Conservation (phyloP, 2,888 invertebrate species). For the Callinectes sapidus region DNA sequence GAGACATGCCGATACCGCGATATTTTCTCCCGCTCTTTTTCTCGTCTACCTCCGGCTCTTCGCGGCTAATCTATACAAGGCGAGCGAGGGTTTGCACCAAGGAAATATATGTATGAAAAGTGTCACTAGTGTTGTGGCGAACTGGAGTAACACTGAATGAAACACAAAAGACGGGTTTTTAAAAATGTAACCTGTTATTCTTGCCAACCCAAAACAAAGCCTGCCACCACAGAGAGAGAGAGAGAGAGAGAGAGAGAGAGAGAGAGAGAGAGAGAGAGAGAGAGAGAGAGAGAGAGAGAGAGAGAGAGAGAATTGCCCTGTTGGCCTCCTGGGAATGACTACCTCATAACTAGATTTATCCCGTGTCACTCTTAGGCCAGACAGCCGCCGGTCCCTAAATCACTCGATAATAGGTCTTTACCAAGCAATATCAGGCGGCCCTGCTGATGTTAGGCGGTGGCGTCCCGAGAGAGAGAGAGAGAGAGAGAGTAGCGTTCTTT, state of each 20-base stretch:
- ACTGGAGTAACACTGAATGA: neutral
- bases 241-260: constrained; percentile 24
- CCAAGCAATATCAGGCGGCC: neutral
- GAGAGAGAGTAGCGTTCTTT: neutral
- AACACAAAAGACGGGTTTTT: neutral
- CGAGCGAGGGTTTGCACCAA: neutral
- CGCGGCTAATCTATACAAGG: neutral
- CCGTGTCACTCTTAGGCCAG: constrained; percentile 27
- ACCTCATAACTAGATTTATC: constrained; percentile 29
- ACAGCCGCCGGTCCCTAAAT: constrained; percentile 23
- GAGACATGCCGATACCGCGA: neutral
- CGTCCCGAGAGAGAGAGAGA: neutral
- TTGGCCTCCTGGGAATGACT: constrained; percentile 18
- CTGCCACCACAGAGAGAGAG: neutral
- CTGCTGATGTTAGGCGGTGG: neutral
- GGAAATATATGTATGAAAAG: neutral
- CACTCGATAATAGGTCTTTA: constrained; percentile 28
- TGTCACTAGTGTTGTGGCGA: neutral
- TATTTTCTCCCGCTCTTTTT: neutral
- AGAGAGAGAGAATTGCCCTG: neutral
- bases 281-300: constrained; percentile 32
- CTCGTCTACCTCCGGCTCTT: neutral
- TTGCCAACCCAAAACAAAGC: neutral
- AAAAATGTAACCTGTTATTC: neutral
- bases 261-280: constrained; percentile 4